Conservation (phyloP, 2,113 vertebrate genomes). For the Corythaeola cristata region DNA sequence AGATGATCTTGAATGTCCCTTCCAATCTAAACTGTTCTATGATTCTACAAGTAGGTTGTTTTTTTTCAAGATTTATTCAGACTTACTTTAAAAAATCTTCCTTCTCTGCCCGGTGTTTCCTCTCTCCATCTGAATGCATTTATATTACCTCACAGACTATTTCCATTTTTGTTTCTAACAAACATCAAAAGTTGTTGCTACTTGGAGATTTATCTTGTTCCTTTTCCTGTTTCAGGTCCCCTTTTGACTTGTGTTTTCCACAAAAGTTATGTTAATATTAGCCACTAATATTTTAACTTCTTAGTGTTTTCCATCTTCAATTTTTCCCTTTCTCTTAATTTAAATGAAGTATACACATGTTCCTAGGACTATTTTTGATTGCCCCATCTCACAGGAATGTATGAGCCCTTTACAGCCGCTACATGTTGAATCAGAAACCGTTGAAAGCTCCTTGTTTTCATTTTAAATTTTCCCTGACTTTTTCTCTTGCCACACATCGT, state of each 20-base stretch:
- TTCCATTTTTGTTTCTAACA: not conserved
- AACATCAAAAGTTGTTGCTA: not conserved
- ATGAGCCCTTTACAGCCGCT: not conserved
- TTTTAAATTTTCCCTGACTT: not conserved
- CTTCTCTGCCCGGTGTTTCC: not conserved
- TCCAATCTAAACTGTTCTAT: too few species aligned
- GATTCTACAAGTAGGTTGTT: not conserved
- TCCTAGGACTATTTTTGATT: not conserved
- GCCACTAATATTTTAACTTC: not conserved
- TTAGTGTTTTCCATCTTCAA: not conserved
- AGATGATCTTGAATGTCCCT: too few species aligned
- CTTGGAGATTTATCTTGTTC: constrained; percentile 18
- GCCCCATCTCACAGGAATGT: not conserved
- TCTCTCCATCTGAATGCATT: not conserved
- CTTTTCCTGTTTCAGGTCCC: not conserved
- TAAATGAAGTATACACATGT: not conserved
- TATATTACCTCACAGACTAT: not conserved
- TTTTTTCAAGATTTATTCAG: not conserved
- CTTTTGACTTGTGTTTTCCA: not conserved
- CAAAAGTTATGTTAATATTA: not conserved
- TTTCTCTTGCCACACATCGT: not conserved
- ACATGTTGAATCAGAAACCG: not conserved
- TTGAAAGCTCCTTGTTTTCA: not conserved
- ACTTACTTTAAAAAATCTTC: not conserved
- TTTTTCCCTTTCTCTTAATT: not conserved